phyloP scores from a whole-genome alignment of 2,888 invertebrate genomes.

The Cerastoderma edule region DNA sequence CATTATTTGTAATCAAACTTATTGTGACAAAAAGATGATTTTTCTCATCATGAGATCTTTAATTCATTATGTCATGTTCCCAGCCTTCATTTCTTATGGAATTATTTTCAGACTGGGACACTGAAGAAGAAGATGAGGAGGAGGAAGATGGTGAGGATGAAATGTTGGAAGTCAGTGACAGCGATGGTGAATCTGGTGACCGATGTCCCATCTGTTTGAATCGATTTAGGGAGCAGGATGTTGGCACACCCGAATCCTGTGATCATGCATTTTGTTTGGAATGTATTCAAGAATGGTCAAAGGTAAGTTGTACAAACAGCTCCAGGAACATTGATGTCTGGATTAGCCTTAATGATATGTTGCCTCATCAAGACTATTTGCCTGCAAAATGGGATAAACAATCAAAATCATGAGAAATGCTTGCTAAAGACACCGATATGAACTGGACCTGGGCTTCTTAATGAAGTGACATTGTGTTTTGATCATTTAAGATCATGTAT shows the following conservation, averaged over 20 bases:
- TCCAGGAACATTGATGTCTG: no score
- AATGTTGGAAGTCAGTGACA: slow-evolving; percentile 59
- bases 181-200: slow-evolving; percentile 70
- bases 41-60: no score
- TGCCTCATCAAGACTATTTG: no score
- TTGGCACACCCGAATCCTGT: slow-evolving; percentile 94
- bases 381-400: no score
- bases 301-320: slow-evolving; percentile 85
- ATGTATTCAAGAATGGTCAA: slow-evolving; percentile 97
- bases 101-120: slow-evolving; percentile 27
- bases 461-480: no score
- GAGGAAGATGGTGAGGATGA: slow-evolving; percentile 60
- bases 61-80: slow-evolving; percentile 2
- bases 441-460: no score
- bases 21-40: no score
- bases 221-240: slow-evolving; percentile 90
- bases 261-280: slow-evolving; percentile 95
- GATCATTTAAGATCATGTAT: no score
- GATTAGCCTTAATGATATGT: no score
- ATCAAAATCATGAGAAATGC: no score
- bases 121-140: slow-evolving; percentile 45
- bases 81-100: background rate
- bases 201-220: slow-evolving; percentile 94
- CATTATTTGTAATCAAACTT: no score
- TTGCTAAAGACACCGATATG: no score